Conservation (phyloP, 2,888 invertebrate species). For the Eueremaeus valkanovi region DNA sequence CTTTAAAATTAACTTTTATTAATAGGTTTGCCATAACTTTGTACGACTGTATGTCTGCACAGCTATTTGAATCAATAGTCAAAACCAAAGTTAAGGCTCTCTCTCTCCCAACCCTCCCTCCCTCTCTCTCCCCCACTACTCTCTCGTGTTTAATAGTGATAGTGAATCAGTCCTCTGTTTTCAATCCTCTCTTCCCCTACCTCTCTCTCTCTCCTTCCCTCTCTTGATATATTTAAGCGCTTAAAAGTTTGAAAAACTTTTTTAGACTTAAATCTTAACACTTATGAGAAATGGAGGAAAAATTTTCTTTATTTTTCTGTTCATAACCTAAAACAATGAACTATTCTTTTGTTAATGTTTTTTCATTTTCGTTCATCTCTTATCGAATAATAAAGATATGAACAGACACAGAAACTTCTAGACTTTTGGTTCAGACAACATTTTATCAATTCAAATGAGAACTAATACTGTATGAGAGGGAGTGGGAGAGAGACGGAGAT, state of each 20-base stretch:
- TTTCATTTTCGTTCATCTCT: background rate
- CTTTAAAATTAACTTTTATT: conserved; percentile 1
- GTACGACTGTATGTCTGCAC: too few relatives aligned
- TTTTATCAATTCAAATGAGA: conserved; percentile 3
- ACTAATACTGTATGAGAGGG: background rate
- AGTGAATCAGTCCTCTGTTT: too few relatives aligned
- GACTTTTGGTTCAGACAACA: background rate
- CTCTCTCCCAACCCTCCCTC: too few relatives aligned
- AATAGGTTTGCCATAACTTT: background rate
- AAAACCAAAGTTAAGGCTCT: too few relatives aligned
- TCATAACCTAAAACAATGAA: background rate
- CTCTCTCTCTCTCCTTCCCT: too few relatives aligned
- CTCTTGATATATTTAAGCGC: too few relatives aligned
- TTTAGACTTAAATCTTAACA: too few relatives aligned
- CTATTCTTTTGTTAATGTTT: background rate
- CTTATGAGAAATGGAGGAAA: background rate
- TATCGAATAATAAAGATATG: background rate
- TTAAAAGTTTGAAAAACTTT: too few relatives aligned
- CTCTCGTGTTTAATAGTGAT: too few relatives aligned
- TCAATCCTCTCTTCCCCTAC: too few relatives aligned
- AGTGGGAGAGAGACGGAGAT: background rate
- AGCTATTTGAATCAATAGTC: too few relatives aligned
- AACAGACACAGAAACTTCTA: background rate
- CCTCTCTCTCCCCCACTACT: too few relatives aligned
- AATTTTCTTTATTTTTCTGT: background rate